Evolutionary conservation across 2,797 vertebrate species (phyloP).

Genomic region (Eospalax fontanierii): DNA sequence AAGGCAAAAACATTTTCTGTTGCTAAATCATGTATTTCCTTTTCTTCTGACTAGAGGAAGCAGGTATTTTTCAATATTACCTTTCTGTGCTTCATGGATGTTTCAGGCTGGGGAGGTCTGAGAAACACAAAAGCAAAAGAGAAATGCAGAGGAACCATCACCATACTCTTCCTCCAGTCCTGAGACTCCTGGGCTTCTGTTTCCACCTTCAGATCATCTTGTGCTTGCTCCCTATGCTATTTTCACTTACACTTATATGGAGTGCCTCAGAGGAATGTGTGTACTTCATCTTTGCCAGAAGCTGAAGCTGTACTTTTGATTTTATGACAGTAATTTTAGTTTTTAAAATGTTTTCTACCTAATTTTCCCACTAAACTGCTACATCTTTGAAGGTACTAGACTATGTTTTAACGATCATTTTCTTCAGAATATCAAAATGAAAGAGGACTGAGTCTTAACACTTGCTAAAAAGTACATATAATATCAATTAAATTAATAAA

Average conservation of each 20-base stretch:
- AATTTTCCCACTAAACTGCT: constrained; percentile 38
- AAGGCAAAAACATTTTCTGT: not conserved
- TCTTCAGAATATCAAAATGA: constrained; percentile 37
- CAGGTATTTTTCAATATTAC: not conserved
- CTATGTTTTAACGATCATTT: constrained; percentile 50
- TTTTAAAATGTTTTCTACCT: not conserved
- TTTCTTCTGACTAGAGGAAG: not conserved
- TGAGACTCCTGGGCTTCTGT: not conserved
- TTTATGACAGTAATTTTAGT: constrained; percentile 56
- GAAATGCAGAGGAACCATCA: not conserved
- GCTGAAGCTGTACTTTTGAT: not conserved
- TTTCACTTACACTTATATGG: not conserved
- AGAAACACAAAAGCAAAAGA: not conserved
- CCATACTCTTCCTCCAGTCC: not conserved
- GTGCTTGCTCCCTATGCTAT: not conserved
- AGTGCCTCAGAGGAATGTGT: not conserved
- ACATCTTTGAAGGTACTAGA: not conserved
- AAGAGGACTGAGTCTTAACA: constrained; percentile 16
- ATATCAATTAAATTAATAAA: constrained; percentile 13
- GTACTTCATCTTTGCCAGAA: not conserved
- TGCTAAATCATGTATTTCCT: not conserved
- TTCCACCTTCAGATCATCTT: not conserved
- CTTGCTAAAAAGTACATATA: not conserved
- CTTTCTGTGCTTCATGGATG: not conserved
- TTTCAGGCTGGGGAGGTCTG: not conserved